Evolutionary conservation across 2,797 vertebrate species (phyloP), one percentile per base, ranked within the genome.

Genomic region (Sternarchorhynchus goeldii): DNA sequence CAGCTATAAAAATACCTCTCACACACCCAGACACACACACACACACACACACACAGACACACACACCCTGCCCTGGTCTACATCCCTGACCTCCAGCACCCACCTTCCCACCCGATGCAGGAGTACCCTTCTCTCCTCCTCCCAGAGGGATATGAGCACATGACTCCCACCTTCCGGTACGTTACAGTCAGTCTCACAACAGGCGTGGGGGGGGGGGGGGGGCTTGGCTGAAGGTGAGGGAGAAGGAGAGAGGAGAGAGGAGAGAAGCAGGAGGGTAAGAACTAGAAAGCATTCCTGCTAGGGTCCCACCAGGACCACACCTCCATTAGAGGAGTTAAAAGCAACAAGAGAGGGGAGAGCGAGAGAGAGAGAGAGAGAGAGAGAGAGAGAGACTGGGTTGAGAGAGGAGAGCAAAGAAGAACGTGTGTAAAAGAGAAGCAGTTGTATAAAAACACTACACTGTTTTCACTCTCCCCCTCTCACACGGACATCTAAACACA

Each of bases 321-420:
- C 82, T 80, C 88, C 86, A 90, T 88, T 86, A 89, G 65, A 82
- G 76, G 79, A 85, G 89, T 88, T 89, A 87, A 88, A 86, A 77
- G 83, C 53, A 67, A 87, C 74, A 79, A 69, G 32, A 76, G 32
- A n/a, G 31, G 31, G 25, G 55, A 39, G 6, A 18, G 45, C 3
- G 45, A 50, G 45, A 50, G 45, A 50, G 14, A 32, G 64, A 34
- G 17, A 73, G 63, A 45, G 25, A 69, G 71, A 79, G 68, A 63
- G 69, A 50, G n/a, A 60, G 53, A 63, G 73, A 34, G 56, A 73
- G 66, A 34, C 36, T 59, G 66, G 32, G 65, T 36, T 31, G 68
- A 68, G 2, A 2, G 64, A 25, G 62, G 67, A 63, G 45, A 72
- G 18, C 58, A 45, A 36, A 39, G 50, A 65, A 29, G 29, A 50